These are phyloP conservation scores for Otolemur crassicaudatus DNA, from an alignment of 2,797 vertebrate genomes.

Conservation along the genomic window DNA sequence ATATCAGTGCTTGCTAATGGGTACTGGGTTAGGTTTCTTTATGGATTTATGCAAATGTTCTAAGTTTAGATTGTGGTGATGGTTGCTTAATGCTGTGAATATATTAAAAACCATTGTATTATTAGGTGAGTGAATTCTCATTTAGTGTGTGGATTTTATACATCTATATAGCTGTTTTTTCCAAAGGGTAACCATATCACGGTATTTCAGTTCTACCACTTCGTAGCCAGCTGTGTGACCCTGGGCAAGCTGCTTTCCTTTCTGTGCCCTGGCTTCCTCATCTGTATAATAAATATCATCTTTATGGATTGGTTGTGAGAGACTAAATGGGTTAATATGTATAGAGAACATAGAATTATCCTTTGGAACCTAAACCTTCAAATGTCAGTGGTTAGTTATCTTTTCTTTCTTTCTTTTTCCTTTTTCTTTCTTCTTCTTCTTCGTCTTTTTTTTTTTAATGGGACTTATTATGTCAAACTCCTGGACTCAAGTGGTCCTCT, in stretches of 20 bases:
- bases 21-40: not conserved
- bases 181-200: not conserved
- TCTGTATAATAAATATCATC: slow-evolving; percentile 1
- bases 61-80: slow-evolving; percentile 30
- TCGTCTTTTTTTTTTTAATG: too few relatives aligned
- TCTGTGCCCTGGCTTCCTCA: not conserved
- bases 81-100: not conserved
- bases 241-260: slow-evolving; percentile 10
- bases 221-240: not conserved
- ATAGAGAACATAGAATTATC: not conserved
- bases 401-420: not conserved
- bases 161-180: slow-evolving; percentile 18
- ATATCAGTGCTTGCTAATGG: not conserved
- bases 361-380: slow-evolving; percentile 36
- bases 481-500: not conserved
- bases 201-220: not conserved
- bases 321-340: not conserved
- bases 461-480: not conserved
- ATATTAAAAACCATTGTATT: not conserved
- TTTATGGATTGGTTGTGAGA: not conserved
- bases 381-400: not conserved
- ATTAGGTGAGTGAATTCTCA: not conserved
- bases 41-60: not conserved
- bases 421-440: too few relatives aligned
- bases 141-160: not conserved